phyloP scores from a whole-genome alignment of 2,797 vertebrate genomes.

The Monodelphis domestica region DNA sequence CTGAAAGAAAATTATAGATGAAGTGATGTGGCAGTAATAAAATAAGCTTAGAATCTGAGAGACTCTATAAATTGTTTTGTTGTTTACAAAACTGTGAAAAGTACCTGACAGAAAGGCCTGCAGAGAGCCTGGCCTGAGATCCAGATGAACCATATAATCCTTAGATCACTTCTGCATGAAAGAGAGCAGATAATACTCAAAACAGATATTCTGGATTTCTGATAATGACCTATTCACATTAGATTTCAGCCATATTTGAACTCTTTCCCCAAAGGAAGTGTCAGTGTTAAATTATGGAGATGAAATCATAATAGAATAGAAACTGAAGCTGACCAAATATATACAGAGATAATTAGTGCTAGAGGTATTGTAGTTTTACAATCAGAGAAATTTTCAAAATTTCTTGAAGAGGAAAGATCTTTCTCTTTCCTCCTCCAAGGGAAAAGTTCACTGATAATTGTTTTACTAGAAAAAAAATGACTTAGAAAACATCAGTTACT shows the following conservation, averaged over 20 bases:
- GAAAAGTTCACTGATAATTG: not conserved
- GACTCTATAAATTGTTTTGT: not conserved
- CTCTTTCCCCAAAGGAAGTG: not conserved
- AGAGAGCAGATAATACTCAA: not conserved
- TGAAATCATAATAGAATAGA: not conserved
- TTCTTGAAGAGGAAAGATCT: not conserved
- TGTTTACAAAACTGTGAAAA: not conserved
- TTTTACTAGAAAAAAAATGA: not conserved
- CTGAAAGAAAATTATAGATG: not conserved
- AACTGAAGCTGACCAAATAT: not conserved
- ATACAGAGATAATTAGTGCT: not conserved
- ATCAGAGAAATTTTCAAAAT: not conserved
- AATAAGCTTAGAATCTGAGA: not conserved
- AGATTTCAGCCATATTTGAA: not conserved
- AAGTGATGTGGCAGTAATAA: not conserved
- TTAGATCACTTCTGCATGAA: not conserved
- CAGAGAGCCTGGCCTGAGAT: not conserved
- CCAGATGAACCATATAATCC: not conserved
- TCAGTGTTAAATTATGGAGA: not conserved
- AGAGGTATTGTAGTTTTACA: too few relatives aligned
- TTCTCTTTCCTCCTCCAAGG: not conserved
- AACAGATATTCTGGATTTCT: not conserved
- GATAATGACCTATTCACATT: not conserved
- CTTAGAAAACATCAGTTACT: not conserved
- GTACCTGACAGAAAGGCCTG: not conserved